Evolutionary conservation across 2,797 vertebrate species (phyloP).

Genomic region (Leptodactylus fallax): DNA sequence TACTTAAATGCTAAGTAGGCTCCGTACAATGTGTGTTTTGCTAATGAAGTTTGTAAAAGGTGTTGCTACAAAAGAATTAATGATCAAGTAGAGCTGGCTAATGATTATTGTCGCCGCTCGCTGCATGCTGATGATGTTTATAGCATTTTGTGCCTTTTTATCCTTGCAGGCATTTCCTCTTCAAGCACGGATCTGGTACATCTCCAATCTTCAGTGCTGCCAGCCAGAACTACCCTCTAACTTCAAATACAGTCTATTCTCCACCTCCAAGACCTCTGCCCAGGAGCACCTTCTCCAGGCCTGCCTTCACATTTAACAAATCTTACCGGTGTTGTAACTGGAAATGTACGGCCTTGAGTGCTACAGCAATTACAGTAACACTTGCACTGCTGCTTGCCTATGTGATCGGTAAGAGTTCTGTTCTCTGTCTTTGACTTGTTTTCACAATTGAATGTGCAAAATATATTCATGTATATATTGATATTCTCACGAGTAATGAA

Average conservation of each 20-base stretch:
- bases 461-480: background rate
- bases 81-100: background rate
- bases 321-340: constrained; percentile 96
- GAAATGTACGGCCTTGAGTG: constrained; percentile 94
- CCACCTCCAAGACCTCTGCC: constrained; percentile 93
- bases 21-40: background rate
- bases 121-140: constrained; percentile 25
- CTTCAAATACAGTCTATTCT: constrained; percentile 94
- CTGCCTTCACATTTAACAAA: constrained; percentile 95
- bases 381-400: constrained; percentile 91
- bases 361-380: constrained; percentile 90
- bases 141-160: constrained; percentile 65
- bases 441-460: background rate
- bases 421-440: background rate
- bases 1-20: constrained; percentile 18
- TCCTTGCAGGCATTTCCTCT: constrained; percentile 89
- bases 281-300: constrained; percentile 91
- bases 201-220: constrained; percentile 93
- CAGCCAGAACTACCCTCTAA: constrained; percentile 93
- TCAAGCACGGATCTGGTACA: constrained; percentile 94
- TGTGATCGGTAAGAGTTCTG: constrained; percentile 89
- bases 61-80: constrained; percentile 29
- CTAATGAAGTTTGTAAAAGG: constrained; percentile 22
- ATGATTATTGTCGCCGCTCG: background rate
- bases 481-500: background rate